Evolutionary conservation across 2,888 invertebrate species (phyloP), one percentile per base, ranked within the genome.

Genomic region (Xiphydria camelus): DNA sequence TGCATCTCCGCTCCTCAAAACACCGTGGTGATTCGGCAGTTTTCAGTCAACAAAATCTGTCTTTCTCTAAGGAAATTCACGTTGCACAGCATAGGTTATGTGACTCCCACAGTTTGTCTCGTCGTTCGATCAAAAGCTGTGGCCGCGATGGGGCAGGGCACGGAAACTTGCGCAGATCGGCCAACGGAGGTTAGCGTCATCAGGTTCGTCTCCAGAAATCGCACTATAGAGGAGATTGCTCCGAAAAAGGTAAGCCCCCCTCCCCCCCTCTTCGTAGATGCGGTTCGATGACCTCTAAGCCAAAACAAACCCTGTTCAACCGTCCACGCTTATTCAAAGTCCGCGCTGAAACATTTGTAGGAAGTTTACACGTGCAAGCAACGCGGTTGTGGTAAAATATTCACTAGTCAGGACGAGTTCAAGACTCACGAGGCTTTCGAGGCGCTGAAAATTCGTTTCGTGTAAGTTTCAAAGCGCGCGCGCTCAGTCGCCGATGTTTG

Each of bases 131-230:
- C n/a, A n/a, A n/a, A n/a, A n/a, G n/a, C n/a, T n/a, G n/a, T n/a
- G 3, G 12, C 4, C 29, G 14, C 12, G 41, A 75, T 75, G 75
- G 75, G 75, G 45, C 74, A 75, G 46, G 74, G 75, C 41, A 75
- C 74, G 40, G 75, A 75, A 50, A 62, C 68, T 35, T 73, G 73
- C 50, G 57, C 70, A 38, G 73, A 75, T 45, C 62, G 74, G 47
- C 73, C 73, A 12, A 64, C 71, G 41, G 74, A 75, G 56, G 75
- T 75, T 55, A 75, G 75, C 57, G 75, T 75, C 46, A 75, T 75
- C 41, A 64, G 71, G 60, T 75, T 75, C 48, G 75, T 75, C 20
- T 74, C 75, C n/a, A 62, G 74, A 39, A 75, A 75, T 60, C 73
- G 63, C 21, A 75, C 73, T 22, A 72, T 75, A 41, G 75, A 75